Evolutionary conservation across 23 tunicate genomes (phyloP), one percentile per base, ranked within the genome.

Genomic region (Clavelina lepadiformis): DNA sequence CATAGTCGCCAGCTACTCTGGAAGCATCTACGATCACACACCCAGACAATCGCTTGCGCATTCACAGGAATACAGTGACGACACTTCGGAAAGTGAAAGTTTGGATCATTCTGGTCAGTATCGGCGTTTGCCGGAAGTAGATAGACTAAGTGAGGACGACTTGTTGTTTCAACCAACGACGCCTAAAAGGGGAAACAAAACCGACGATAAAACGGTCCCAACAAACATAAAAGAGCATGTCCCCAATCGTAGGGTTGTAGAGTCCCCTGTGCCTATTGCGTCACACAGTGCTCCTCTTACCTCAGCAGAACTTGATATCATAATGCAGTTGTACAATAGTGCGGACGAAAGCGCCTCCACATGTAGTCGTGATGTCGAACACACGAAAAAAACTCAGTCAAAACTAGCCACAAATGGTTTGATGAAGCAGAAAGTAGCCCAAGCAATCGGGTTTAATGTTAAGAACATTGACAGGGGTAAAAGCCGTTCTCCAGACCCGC

Each of bases 61-160:
- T 45, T 35, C 37, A 3, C 56, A 74, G n/a, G 69, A 71, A 3
- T 55, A 30, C 20, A 86, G 95, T 38, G 83, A 71, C 47, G 95
- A 86, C 35, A 66, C 95, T 1, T 71, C 95, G 1, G 93, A 84
- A 34, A 70, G 72, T 19, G 95, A 86, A 31, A 82, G 82, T 50
- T 56, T 51, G 18, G 65, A 55, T 23, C 55, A 57, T 23, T 71
- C 77, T 2, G 67, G 33, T 20, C 64, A 55, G 25, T 28, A 50
- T 23, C 38, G 6, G 53, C 35, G 8, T 25, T n/a, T 33, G 13
- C 1, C 33, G n/a, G n/a, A n/a, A n/a, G n/a, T 23, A 23, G 57
- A 51, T 11, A 44, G 13, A 44, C 50, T 13, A 13, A 11, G 18
- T 44, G 13, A 11, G 50, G 18, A 44, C 13, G n/a, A n/a, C n/a